Base-by-base conservation (phyloP, 2,888 invertebrate genomes). In the Polymixis lichenea region DNA sequence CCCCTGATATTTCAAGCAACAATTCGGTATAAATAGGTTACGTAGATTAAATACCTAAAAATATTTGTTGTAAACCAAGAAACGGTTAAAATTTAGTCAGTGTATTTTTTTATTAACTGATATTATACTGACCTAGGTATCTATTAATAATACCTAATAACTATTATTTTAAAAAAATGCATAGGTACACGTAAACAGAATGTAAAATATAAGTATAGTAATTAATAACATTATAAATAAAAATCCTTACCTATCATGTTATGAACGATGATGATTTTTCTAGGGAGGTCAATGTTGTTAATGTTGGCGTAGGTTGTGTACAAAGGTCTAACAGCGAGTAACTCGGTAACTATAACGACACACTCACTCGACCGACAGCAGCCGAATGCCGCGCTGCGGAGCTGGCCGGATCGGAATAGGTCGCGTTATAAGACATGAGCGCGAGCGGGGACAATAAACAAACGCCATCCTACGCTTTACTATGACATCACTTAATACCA, bases 261-360 rank as follows among this genome's bases (percentile, higher is more conserved):
- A 87, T 82, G 83, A 91, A 90, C 92, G 93, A 93, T 92, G 93
- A 92, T 93, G 90, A 90, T 91, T 89, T 86, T 88, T 87, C 88
- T 89, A 89, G 86, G 88, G 89, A 88, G 92, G 94, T 92, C 95
- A 96, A 96, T 94, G 92, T 92, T 91, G 94, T 93, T 91, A 92
- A 92, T 96, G 96, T 96, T 96, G 96, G 91, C 92, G 96, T 96
- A 96, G 96, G 96, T 96, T 96, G 93, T 92, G 95, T 90, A 93
- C 91, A 90, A 91, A 88, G 88, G 89, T 87, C 88, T 82, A 86
- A 87, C 87, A 88, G 77, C 82, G 86, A 76, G 80, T 82, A 84
- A 80, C 85, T 80, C 85, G 67, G 81, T 80, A 82, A 82, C 85
- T 82, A 77, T 87, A 87, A 83, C 89, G 91, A 90, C 89, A 90